Evolutionary conservation across 2,113 vertebrate species (phyloP).

Genomic region (Gnathonemus echidnorhynchus): DNA sequence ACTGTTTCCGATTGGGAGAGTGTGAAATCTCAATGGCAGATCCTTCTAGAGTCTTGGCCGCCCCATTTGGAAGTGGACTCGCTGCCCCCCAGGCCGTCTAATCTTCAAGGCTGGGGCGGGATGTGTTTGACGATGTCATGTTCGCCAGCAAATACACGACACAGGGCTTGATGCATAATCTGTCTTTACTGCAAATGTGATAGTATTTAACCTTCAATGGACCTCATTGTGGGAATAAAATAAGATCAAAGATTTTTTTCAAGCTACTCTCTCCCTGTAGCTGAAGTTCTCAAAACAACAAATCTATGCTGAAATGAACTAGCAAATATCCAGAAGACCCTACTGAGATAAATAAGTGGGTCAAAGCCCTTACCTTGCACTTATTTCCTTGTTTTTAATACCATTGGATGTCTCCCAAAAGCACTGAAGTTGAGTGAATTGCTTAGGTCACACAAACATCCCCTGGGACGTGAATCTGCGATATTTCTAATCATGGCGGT

Average conservation of each 20-base stretch:
- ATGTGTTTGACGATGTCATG: not conserved
- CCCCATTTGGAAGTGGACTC: not conserved
- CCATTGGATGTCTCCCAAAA: not conserved
- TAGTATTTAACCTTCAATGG: not conserved
- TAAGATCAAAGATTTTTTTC: not conserved
- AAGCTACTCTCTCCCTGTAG: not conserved
- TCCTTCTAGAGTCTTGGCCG: not conserved
- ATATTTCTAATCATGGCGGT: not conserved
- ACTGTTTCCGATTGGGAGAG: not conserved
- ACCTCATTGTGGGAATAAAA: not conserved
- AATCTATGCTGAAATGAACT: not conserved
- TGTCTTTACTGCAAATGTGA: not conserved
- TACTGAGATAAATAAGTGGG: not conserved
- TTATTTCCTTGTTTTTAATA: not conserved
- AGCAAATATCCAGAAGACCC: not conserved
- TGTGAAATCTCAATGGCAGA: not conserved
- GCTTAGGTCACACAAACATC: not conserved
- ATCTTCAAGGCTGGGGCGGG: not conserved
- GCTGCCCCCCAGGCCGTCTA: not conserved
- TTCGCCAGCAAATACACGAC: not conserved
- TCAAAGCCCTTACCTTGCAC: not conserved
- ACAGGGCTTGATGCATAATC: not conserved
- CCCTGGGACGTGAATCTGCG: not conserved
- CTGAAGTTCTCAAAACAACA: not conserved
- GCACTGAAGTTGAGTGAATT: not conserved